Evolutionary conservation across 1,140 invertebrate genomes (phyloP).

Genomic region (Cephus cinctus): DNA sequence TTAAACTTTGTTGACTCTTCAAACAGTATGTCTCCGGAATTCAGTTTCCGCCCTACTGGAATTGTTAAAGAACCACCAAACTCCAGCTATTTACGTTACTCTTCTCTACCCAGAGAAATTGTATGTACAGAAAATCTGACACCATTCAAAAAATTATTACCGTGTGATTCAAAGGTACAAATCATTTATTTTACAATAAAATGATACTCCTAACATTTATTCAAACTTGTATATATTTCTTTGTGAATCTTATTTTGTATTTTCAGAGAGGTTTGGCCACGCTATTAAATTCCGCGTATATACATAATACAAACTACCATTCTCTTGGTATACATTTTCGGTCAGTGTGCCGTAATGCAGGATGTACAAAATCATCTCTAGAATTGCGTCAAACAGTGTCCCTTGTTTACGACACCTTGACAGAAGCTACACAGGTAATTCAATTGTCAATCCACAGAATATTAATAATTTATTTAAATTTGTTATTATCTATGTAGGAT

Average conservation of each 20-base stretch:
- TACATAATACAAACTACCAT: conserved; percentile 94
- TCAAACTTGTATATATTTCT: conserved; percentile 7
- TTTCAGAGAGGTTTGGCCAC: conserved; percentile 76
- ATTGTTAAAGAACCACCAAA: conserved; percentile 58
- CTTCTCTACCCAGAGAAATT: conserved; percentile 89
- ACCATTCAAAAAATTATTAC: conserved; percentile 95
- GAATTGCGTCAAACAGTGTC: conserved; percentile 84
- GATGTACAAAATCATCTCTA: conserved; percentile 66
- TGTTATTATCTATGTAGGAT: conserved; percentile 52
- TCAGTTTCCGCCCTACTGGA: conserved; percentile 78
- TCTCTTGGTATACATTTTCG: conserved; percentile 85
- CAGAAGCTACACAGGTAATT: conserved; percentile 41
- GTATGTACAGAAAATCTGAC: conserved; percentile 99
- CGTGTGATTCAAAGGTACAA: conserved; percentile 78
- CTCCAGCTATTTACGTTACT: conserved; percentile 72
- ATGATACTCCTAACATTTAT: conserved; percentile 1
- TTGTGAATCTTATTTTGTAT: conserved; percentile 19
- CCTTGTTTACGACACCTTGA: conserved; percentile 78
- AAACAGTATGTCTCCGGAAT: conserved; percentile 82
- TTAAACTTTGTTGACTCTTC: conserved; percentile 93
- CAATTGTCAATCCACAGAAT: not conserved
- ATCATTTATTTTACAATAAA: not conserved
- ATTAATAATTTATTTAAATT: not conserved
- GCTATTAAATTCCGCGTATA: conserved; percentile 84
- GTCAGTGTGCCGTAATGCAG: conserved; percentile 67